Conservation (phyloP, 1,140 invertebrate genomes). For the Drosophila murphyi region DNA sequence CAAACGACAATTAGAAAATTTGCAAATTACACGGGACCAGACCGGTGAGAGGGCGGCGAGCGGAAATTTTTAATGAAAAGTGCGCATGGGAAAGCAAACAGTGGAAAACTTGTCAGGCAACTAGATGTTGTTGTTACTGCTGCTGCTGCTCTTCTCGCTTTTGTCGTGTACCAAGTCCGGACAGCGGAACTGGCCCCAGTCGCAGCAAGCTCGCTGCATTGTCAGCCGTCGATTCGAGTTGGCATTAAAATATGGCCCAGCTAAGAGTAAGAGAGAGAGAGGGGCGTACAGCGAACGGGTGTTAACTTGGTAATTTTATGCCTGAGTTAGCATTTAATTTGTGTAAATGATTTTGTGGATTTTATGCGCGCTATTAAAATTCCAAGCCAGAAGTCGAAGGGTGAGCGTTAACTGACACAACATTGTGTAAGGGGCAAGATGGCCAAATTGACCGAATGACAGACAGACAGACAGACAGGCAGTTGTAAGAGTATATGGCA, state of each 20-base stretch:
- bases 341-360: conserved; percentile 80
- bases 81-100: conserved; percentile 37
- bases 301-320: conserved; percentile 84
- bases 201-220: conserved; percentile 20
- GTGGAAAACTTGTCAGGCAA: conserved; percentile 54
- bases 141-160: conserved; percentile 1
- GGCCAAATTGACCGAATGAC: conserved; percentile 60
- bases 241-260: conserved; percentile 46
- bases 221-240: conserved; percentile 35
- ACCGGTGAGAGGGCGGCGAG: conserved; percentile 27
- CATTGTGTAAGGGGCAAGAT: conserved; percentile 35
- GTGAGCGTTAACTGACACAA: conserved; percentile 8
- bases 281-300: conserved; percentile 56
- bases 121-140: conserved; percentile 20
- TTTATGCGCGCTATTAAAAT: conserved; percentile 78
- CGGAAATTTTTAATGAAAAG: conserved; percentile 66
- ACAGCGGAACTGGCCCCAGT: conserved; percentile 17
- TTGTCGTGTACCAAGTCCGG: conserved; percentile 14
- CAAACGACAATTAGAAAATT: conserved; percentile 83
- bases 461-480: conserved; percentile 53
- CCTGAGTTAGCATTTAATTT: conserved; percentile 82
- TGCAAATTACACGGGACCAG: conserved; percentile 69
- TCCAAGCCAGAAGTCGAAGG: conserved; percentile 28
- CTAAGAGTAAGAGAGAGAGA: background rate
- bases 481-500: conserved; percentile 22